Conservation (phyloP, 2,113 vertebrate genomes). For the Girardinichthys multiradiatus region DNA sequence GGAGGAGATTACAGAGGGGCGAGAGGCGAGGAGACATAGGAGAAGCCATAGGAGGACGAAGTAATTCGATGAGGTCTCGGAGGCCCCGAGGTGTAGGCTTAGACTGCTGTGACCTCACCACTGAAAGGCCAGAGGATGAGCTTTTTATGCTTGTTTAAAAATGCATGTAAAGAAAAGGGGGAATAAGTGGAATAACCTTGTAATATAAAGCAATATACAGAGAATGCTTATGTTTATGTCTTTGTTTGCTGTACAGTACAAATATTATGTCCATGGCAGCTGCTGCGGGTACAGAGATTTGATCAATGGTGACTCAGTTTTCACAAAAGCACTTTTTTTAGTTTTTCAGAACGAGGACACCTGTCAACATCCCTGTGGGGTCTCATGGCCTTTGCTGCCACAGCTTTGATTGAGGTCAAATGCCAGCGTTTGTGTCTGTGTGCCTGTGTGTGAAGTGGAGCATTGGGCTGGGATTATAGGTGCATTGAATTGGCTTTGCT, state of each 20-base stretch:
- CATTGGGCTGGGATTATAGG: neutral
- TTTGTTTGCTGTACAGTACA: slow-evolving; percentile 7
- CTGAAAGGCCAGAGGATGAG: slow-evolving; percentile 48
- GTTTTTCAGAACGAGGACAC: slow-evolving; percentile 29
- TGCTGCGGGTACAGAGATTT: slow-evolving; percentile 21
- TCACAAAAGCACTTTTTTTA: slow-evolving; percentile 9
- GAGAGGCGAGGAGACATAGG: slow-evolving; percentile 33
- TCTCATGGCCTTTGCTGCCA: slow-evolving; percentile 45
- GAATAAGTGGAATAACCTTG: slow-evolving; percentile 28
- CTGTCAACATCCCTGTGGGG: slow-evolving; percentile 48
- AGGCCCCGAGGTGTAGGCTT: slow-evolving; percentile 61
- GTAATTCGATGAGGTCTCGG: slow-evolving; percentile 58
- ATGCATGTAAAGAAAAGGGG: slow-evolving; percentile 14
- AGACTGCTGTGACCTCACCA: slow-evolving; percentile 56
- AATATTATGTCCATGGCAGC: neutral
- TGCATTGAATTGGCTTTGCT: neutral
- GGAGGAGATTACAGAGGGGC: slow-evolving; percentile 56
- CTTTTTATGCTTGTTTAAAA: slow-evolving; percentile 14
- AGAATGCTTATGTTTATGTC: slow-evolving; percentile 9
- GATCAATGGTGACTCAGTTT: slow-evolving; percentile 17
- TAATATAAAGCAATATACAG: slow-evolving; percentile 32
- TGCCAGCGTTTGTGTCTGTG: neutral
- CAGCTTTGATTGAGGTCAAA: slow-evolving; percentile 57
- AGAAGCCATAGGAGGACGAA: slow-evolving; percentile 41
- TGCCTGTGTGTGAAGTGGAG: slow-evolving; percentile 7